These are phyloP conservation scores for Gobio gobio DNA, from an alignment of 2,113 vertebrate genomes.

Conservation along the genomic window DNA sequence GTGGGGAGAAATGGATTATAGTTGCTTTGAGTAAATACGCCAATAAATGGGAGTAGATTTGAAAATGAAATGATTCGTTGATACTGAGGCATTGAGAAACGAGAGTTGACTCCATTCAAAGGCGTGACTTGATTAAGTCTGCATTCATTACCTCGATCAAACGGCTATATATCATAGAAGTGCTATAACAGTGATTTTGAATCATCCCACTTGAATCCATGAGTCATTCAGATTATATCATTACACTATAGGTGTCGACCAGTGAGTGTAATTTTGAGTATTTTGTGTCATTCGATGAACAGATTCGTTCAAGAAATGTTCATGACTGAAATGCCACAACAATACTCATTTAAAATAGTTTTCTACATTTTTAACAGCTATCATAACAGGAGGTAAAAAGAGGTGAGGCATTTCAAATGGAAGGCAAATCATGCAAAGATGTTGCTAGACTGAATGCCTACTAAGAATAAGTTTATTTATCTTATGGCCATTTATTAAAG, in stretches of 20 bases:
- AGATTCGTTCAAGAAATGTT: background rate
- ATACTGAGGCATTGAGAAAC: background rate
- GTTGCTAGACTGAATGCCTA: background rate
- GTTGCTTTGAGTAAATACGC: too few relatives aligned
- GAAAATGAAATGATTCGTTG: background rate
- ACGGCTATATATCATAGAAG: background rate
- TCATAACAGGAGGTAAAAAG: background rate
- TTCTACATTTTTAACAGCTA: background rate
- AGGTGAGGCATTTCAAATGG: background rate
- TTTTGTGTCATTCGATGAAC: background rate
- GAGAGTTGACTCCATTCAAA: background rate
- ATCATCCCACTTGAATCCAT: background rate
- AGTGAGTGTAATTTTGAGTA: too few relatives aligned
- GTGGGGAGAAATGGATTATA: background rate
- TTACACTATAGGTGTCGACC: too few relatives aligned
- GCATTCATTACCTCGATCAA: background rate
- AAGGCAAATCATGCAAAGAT: background rate
- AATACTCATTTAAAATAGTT: background rate
- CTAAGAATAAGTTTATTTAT: background rate
- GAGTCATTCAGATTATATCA: background rate
- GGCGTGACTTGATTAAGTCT: background rate
- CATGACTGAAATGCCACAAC: background rate
- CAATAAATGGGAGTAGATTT: background rate
- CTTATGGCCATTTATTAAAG: background rate
- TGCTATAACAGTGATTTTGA: background rate